These are phyloP conservation scores for Rhinogobio ventralis DNA, from an alignment of 2,797 vertebrate species.

Conservation along the genomic window DNA sequence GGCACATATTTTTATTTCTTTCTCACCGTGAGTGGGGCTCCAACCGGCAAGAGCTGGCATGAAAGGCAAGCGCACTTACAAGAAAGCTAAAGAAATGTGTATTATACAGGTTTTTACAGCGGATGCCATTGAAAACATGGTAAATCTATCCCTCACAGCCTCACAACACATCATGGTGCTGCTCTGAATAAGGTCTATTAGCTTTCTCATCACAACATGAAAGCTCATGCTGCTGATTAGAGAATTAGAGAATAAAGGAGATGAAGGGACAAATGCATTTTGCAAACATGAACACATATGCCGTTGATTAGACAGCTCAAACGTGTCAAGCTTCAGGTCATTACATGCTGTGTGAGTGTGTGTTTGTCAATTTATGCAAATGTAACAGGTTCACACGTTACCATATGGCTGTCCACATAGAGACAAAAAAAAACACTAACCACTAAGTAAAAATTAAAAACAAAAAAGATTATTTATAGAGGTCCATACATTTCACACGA, in stretches of 20 bases:
- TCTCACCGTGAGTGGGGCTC: no score
- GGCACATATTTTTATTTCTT: no score
- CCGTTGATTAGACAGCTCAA: constrained; percentile 60
- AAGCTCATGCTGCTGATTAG: constrained; percentile 20
- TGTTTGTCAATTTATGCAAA: constrained; percentile 33
- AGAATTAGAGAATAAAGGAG: constrained; percentile 37
- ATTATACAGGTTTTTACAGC: no score
- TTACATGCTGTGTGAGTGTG: constrained; percentile 39
- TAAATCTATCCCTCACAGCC: no score
- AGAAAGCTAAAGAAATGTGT: no score
- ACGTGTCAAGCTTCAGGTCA: constrained; percentile 55
- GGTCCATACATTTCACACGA: neutral
- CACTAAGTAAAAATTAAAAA: neutral
- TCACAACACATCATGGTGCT: no score
- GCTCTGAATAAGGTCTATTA: neutral
- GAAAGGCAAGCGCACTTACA: no score
- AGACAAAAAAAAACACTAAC: constrained; percentile 43
- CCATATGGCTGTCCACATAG: constrained; percentile 52
- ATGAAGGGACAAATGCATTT: constrained; percentile 41
- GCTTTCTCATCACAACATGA: constrained; percentile 1
- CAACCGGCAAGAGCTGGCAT: no score
- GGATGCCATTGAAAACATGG: no score
- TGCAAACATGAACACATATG: constrained; percentile 52
- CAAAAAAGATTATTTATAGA: neutral
- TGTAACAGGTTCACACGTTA: constrained; percentile 42